Percentiles rank a stretch among this genome's conserved stretches.
Evolutionary conservation across 1,140 invertebrate genomes (phyloP).

Genomic region (Tetramorium alpestre): DNA sequence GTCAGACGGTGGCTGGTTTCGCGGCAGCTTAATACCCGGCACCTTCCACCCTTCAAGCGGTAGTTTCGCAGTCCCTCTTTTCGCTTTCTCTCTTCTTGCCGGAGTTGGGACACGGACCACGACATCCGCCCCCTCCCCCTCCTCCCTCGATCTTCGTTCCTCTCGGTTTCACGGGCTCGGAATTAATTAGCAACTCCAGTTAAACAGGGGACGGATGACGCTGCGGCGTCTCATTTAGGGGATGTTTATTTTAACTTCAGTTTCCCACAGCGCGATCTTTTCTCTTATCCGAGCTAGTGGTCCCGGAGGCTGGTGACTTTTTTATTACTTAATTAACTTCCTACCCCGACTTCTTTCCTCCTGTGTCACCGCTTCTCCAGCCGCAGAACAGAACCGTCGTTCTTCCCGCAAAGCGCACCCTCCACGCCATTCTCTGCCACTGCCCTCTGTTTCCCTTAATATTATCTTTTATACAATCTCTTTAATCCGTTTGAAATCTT

Average conservation of each 20-base stretch:
- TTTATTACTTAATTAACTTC: conserved; percentile 85
- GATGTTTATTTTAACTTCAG: conserved; percentile 84
- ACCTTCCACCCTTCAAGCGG: conserved; percentile 57
- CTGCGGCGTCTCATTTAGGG: conserved; percentile 83
- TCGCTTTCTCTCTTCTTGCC: conserved; percentile 17
- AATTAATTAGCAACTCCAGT: conserved; percentile 83
- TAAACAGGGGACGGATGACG: conserved; percentile 70
- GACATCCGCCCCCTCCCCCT: conserved; percentile 21
- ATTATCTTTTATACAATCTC: neutral
- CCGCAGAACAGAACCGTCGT: conserved; percentile 4
- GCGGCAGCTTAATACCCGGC: conserved; percentile 83
- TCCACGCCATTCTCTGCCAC: conserved; percentile 23
- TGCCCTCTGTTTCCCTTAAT: conserved; percentile 5
- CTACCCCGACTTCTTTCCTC: conserved; percentile 59
- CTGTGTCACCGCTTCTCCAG: conserved; percentile 64
- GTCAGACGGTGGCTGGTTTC: conserved; percentile 82
- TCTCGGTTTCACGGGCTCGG: conserved; percentile 81
- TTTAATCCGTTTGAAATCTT: conserved; percentile 33
- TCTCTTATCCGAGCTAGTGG: neutral
- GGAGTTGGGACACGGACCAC: conserved; percentile 50
- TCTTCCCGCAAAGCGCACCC: neutral
- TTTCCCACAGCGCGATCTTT: conserved; percentile 50
- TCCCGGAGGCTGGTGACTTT: conserved; percentile 76
- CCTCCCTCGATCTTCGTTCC: conserved; percentile 73
- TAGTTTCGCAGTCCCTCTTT: conserved; percentile 20